Percentiles rank a stretch among this genome's conserved stretches.
These are phyloP conservation scores for Ptilodon capucinus DNA, from an alignment of 2,888 invertebrate species.

Conservation along the genomic window DNA sequence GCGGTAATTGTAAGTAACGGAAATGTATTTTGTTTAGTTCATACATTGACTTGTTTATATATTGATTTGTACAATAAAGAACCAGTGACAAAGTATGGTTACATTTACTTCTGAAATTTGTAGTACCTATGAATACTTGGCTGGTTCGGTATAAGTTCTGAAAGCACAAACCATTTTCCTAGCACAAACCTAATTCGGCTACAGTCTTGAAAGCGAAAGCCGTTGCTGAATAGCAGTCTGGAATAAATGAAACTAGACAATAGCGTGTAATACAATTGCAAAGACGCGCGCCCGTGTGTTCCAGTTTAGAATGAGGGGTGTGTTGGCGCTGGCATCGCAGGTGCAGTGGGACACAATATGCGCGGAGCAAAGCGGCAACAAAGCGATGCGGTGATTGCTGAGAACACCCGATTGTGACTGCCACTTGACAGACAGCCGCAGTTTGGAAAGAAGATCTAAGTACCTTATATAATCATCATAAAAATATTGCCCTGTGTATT, in stretches of 20 bases:
- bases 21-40: too few relatives aligned
- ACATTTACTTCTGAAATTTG: too few relatives aligned
- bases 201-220: conserved; percentile 57
- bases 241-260: conserved; percentile 75
- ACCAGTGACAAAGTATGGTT: too few relatives aligned
- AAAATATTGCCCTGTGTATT: too few relatives aligned
- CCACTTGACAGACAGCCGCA: conserved; percentile 44
- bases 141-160: neutral
- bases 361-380: conserved; percentile 50
- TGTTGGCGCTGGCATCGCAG: conserved; percentile 61
- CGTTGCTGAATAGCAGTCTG: conserved; percentile 47
- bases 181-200: conserved; percentile 31
- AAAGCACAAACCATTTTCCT: too few relatives aligned
- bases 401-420: conserved; percentile 44
- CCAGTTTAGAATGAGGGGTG: conserved; percentile 72
- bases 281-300: conserved; percentile 71
- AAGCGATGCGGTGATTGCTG: conserved; percentile 42
- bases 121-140: too few relatives aligned
- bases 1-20: too few relatives aligned
- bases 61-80: too few relatives aligned
- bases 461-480: too few relatives aligned
- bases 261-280: conserved; percentile 73
- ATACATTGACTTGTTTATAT: too few relatives aligned
- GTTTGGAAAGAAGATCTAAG: neutral
- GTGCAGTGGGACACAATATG: conserved; percentile 60